Evolutionary conservation across 1,140 invertebrate genomes (phyloP).

Genomic region (Mycetomoellerius zeteki): DNA sequence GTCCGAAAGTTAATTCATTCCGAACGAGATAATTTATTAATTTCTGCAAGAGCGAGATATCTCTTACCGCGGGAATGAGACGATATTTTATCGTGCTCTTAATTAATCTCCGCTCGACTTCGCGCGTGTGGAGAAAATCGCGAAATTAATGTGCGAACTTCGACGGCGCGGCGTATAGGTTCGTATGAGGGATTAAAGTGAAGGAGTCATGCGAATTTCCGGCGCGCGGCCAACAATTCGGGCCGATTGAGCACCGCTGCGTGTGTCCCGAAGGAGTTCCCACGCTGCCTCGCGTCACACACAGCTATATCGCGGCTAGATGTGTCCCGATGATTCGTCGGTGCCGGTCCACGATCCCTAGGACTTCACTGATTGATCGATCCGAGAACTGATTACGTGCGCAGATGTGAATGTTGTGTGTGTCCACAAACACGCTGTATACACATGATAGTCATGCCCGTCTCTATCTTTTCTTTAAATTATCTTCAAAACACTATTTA

Average conservation of each 20-base stretch:
- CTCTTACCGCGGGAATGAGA: conserved; percentile 34
- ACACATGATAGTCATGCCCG: background rate
- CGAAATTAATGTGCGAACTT: conserved; percentile 62
- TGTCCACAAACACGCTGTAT: background rate
- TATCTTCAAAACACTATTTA: background rate
- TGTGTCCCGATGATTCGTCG: conserved; percentile 56
- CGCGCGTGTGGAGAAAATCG: conserved; percentile 41
- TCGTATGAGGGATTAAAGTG: conserved; percentile 29
- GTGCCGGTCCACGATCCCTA: conserved; percentile 68
- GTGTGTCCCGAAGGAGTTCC: conserved; percentile 78
- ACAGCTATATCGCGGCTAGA: conserved; percentile 76
- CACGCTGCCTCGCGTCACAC: conserved; percentile 79
- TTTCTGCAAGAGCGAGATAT: conserved; percentile 19
- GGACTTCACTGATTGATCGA: conserved; percentile 76
- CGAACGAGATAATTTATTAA: conserved; percentile 3
- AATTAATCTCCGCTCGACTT: conserved; percentile 58
- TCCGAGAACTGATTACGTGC: conserved; percentile 72
- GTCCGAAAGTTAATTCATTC: background rate
- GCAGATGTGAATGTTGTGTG: too few relatives aligned
- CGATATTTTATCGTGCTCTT: background rate
- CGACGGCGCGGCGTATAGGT: background rate
- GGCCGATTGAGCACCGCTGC: conserved; percentile 77
- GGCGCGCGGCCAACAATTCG: conserved; percentile 14
- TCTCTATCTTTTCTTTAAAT: background rate
- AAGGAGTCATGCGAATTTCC: conserved; percentile 57